Percentiles rank a stretch among this genome's conserved stretches.
Evolutionary conservation across 1,140 invertebrate species (phyloP).

Genomic region (Asobara japonica): DNA sequence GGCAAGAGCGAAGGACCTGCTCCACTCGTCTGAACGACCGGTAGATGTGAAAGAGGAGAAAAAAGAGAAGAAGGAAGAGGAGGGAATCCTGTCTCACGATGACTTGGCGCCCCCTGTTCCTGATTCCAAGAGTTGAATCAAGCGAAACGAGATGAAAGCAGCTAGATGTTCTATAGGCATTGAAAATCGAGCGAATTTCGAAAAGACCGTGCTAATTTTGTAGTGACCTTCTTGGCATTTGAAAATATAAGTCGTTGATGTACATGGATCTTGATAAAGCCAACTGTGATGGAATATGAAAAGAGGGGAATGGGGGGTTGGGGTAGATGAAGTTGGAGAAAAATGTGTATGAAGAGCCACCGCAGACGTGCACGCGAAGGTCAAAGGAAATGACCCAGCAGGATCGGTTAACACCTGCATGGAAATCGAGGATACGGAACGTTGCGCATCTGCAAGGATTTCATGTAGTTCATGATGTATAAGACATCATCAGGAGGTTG

Average conservation of each 20-base stretch:
- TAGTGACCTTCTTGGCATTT: not conserved
- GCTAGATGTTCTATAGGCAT: not conserved
- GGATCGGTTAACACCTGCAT: conserved; percentile 28
- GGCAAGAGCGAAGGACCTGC: not conserved
- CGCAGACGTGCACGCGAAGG: conserved; percentile 21
- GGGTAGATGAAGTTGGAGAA: not conserved
- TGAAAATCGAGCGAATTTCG: not conserved
- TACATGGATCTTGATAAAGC: not conserved
- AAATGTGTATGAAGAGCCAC: not conserved
- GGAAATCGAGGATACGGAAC: conserved; percentile 24
- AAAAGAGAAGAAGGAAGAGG: not conserved
- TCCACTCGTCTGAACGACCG: not conserved
- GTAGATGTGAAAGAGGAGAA: not conserved
- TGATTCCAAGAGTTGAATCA: conserved; percentile 6
- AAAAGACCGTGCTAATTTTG: not conserved
- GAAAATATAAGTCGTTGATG: not conserved
- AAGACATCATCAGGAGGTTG: not conserved
- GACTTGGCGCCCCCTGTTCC: conserved; percentile 1
- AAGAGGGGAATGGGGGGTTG: not conserved
- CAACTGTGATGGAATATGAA: not conserved
- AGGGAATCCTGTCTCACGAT: not conserved
- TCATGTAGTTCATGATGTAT: conserved; percentile 10
- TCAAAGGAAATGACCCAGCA: conserved; percentile 32
- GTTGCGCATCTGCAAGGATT: conserved; percentile 26
- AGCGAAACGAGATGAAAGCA: conserved; percentile 10